Conservation (phyloP, 2,797 vertebrate genomes). For the Myotis pilosus region DNA sequence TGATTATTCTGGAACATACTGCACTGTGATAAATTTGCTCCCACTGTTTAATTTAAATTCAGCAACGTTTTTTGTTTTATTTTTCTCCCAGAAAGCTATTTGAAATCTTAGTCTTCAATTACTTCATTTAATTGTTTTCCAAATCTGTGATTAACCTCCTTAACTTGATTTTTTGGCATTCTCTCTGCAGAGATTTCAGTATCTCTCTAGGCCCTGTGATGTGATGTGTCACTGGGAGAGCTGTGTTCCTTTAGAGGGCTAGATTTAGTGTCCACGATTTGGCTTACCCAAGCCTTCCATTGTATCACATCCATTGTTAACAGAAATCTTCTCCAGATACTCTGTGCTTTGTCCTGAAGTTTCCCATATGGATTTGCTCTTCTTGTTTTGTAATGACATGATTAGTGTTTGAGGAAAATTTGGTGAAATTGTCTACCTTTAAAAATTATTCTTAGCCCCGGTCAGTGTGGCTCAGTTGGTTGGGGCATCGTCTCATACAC, state of each 20-base stretch:
- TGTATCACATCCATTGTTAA: not conserved
- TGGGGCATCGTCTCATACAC: not conserved
- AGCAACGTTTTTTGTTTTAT: not conserved
- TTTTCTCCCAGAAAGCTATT: conserved; percentile 1
- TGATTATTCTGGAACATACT: not conserved
- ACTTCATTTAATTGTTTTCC: not conserved
- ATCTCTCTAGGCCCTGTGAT: not conserved
- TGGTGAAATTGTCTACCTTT: not conserved
- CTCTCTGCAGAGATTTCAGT: not conserved
- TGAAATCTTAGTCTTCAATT: not conserved
- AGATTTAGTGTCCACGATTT: not conserved
- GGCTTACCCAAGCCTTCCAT: not conserved
- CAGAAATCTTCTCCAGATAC: not conserved
- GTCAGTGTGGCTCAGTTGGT: too few relatives aligned
- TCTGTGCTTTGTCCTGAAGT: not conserved
- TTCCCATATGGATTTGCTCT: not conserved
- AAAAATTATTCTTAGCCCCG: not conserved
- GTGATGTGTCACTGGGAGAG: not conserved
- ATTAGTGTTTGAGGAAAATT: not conserved
- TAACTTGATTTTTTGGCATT: not conserved
- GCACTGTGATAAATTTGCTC: not conserved
- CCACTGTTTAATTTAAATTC: not conserved
- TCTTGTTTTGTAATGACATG: not conserved
- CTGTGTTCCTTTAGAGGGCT: not conserved
- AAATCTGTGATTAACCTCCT: not conserved